phyloP scores from a whole-genome alignment of 2,113 vertebrate species.

The Uria aalge region DNA sequence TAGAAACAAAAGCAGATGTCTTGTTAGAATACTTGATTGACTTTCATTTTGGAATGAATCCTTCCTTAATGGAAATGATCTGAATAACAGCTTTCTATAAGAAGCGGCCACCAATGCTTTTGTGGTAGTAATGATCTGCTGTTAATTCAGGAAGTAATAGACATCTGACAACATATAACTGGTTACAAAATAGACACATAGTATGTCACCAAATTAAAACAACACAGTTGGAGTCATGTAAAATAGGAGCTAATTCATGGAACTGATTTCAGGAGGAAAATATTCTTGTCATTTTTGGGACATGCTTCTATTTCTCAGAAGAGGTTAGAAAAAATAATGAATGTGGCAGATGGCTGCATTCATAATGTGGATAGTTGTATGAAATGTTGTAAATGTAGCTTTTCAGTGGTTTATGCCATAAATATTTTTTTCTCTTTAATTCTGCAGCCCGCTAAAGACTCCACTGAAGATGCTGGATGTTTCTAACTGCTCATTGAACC shows the following conservation, averaged over 20 bases:
- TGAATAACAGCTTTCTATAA: background rate
- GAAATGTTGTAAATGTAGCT: background rate
- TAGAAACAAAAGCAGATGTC: background rate
- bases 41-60: background rate
- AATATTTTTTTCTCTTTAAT: background rate
- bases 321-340: background rate
- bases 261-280: background rate
- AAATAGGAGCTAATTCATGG: background rate
- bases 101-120: background rate
- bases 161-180: background rate
- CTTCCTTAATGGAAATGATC: background rate
- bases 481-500: constrained; percentile 85
- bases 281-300: background rate
- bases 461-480: constrained; percentile 86
- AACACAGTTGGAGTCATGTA: background rate
- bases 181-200: background rate
- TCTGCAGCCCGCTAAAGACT: constrained; percentile 82
- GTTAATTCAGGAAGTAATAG: background rate
- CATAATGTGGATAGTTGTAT: background rate
- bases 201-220: background rate
- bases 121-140: background rate
- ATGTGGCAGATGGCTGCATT: background rate
- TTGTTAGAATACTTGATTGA: background rate
- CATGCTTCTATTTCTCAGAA: background rate
- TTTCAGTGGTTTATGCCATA: background rate